Conservation (phyloP, 2,113 vertebrate genomes). For the Hystrix brachyura region DNA sequence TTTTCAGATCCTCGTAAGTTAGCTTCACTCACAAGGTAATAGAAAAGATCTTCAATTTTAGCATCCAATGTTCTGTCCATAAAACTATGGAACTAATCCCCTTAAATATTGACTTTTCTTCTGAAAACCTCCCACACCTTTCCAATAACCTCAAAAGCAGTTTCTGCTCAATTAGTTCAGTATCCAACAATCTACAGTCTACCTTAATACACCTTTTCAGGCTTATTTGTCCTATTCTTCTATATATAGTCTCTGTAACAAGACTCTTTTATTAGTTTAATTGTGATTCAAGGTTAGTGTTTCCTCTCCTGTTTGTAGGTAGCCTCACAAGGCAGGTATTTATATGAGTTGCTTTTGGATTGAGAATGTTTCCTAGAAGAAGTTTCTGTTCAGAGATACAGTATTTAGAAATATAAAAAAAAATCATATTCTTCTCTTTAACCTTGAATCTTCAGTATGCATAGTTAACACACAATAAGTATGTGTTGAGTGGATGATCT, state of each 20-base stretch:
- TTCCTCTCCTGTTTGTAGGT: not conserved
- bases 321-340: not conserved
- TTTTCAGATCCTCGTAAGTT: not conserved
- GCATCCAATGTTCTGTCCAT: not conserved
- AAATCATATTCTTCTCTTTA: not conserved
- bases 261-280: not conserved
- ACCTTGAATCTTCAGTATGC: too few species aligned
- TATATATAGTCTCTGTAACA: not conserved
- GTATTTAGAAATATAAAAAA: not conserved
- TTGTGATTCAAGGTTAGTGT: not conserved
- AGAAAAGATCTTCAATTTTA: not conserved
- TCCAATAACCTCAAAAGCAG: not conserved
- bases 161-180: not conserved
- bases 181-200: not conserved
- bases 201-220: not conserved
- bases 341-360: not conserved
- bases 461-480: not conserved
- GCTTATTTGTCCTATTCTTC: not conserved
- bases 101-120: not conserved
- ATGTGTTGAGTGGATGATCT: not conserved
- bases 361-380: not conserved
- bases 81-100: not conserved
- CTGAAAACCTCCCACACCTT: not conserved
- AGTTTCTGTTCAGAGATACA: not conserved
- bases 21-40: not conserved